phyloP scores from a whole-genome alignment of 1,140 invertebrate species.

The Drosophila watanabei region DNA sequence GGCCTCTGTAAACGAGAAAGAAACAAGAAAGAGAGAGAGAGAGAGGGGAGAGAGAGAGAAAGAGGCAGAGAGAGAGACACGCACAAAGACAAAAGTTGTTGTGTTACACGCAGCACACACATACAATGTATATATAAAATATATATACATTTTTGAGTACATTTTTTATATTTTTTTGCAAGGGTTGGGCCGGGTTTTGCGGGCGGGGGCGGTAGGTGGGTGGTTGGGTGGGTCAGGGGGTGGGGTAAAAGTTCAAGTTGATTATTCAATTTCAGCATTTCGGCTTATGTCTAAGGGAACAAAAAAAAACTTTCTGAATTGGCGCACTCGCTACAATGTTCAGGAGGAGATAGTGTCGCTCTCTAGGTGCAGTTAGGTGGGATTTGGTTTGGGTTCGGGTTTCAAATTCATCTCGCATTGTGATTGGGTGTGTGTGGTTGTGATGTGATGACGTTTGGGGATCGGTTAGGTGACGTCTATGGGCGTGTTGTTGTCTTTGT shows the following conservation, averaged over 20 bases:
- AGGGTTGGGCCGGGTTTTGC: constrained; percentile 35
- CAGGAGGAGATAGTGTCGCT: constrained; percentile 14
- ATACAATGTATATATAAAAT: constrained; percentile 20
- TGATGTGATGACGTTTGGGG: constrained; percentile 33
- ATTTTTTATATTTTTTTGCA: constrained; percentile 49
- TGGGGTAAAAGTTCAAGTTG: constrained; percentile 76
- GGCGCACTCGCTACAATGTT: constrained; percentile 56
- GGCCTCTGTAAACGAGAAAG: constrained; percentile 85
- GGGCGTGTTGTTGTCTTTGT: constrained; percentile 2
- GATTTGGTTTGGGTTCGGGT: constrained; percentile 27
- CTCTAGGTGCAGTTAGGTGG: constrained; percentile 40
- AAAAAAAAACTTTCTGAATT: constrained; percentile 19
- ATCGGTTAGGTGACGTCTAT: constrained; percentile 22
- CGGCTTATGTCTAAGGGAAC: constrained; percentile 63
- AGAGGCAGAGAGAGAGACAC: constrained; percentile 69
- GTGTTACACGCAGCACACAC: constrained; percentile 33
- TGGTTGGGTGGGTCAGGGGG: constrained; percentile 44
- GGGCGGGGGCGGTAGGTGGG: constrained; percentile 31
- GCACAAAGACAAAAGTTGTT: constrained; percentile 63
- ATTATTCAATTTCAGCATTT: constrained; percentile 80
- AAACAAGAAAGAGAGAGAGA: constrained; percentile 67
- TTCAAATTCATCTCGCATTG: constrained; percentile 17
- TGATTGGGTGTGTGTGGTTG: constrained; percentile 13
- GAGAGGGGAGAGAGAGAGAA: constrained; percentile 59
- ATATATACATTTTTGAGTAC: constrained; percentile 27